phyloP scores from a whole-genome alignment of 2,113 vertebrate genomes.

The Gnathonemus longibarbis region DNA sequence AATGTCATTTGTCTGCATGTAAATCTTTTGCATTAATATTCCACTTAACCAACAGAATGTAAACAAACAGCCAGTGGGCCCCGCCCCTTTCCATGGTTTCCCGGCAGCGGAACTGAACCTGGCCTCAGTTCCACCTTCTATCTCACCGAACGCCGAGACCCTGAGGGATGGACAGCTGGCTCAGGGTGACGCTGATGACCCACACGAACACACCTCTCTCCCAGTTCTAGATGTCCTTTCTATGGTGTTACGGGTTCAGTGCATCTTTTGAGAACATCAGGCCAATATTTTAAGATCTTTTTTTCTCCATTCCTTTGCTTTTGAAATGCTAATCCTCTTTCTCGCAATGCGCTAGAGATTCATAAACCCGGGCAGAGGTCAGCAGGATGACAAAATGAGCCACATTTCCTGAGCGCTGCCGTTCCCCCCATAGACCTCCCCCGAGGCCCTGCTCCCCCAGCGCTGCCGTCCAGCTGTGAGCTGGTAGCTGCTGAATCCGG shows the following conservation, averaged over 20 bases:
- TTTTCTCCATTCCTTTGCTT: background rate
- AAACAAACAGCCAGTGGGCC: background rate
- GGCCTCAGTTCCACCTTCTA: background rate
- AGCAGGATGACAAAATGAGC: background rate
- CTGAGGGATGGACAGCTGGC: conserved; percentile 21
- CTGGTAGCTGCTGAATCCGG: background rate
- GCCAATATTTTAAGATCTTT: background rate
- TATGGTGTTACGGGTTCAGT: background rate
- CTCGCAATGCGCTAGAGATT: background rate
- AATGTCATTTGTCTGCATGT: background rate
- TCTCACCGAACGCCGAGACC: background rate
- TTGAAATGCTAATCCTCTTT: background rate
- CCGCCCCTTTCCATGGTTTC: conserved; percentile 31
- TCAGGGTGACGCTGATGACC: background rate
- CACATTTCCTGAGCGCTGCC: background rate
- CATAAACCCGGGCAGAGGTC: background rate
- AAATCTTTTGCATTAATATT: background rate
- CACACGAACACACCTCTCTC: background rate
- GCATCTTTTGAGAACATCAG: background rate
- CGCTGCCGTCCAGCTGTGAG: background rate
- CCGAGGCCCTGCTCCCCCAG: background rate
- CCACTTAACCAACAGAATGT: background rate
- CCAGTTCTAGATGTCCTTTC: background rate
- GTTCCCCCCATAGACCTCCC: background rate
- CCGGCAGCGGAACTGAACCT: conserved; percentile 20